Evolutionary conservation across 35 echinoderm and acorn worm species (phyloP).

Genomic region (Apostichopus californicus): DNA sequence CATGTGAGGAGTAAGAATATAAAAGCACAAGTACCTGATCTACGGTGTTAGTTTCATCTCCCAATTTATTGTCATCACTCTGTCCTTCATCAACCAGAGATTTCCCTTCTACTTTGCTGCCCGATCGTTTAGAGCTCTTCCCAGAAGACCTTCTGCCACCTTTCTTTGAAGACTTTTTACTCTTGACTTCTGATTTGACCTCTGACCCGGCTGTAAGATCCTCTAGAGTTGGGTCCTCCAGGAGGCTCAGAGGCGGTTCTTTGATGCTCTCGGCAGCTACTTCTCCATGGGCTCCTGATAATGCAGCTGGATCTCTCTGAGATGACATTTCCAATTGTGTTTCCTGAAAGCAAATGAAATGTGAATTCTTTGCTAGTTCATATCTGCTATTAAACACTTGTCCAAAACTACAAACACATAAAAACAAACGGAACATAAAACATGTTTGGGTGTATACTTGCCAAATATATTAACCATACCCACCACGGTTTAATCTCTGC

Average conservation of each 20-base stretch:
- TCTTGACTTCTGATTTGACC: constrained; percentile 49
- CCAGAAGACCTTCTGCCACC: constrained; percentile 19
- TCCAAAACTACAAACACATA: too few species aligned
- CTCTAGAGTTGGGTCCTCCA: constrained; percentile 15
- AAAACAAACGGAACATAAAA: too few species aligned
- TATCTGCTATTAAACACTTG: too few species aligned
- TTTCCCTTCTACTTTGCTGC: constrained; percentile 20
- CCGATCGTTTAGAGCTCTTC: constrained; percentile 47
- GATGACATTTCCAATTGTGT: constrained; percentile 1
- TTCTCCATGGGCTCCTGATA: background rate
- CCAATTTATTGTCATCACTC: constrained; percentile 31
- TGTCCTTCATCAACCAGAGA: constrained; percentile 6
- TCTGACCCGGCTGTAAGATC: constrained; percentile 36
- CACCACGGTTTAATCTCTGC: too few species aligned
- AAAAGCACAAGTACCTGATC: constrained; percentile 27
- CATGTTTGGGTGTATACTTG: too few species aligned
- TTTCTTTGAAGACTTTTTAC: constrained; percentile 57
- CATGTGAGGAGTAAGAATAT: too few species aligned
- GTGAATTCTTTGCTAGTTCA: too few species aligned
- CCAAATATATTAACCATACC: too few species aligned
- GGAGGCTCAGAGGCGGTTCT: background rate
- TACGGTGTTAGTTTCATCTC: constrained; percentile 33
- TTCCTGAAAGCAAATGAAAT: constrained; percentile 1
- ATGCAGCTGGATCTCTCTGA: background rate
- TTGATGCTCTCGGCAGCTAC: constrained; percentile 5